Conservation (phyloP, 2,113 vertebrate species). For the Penelope pileata region DNA sequence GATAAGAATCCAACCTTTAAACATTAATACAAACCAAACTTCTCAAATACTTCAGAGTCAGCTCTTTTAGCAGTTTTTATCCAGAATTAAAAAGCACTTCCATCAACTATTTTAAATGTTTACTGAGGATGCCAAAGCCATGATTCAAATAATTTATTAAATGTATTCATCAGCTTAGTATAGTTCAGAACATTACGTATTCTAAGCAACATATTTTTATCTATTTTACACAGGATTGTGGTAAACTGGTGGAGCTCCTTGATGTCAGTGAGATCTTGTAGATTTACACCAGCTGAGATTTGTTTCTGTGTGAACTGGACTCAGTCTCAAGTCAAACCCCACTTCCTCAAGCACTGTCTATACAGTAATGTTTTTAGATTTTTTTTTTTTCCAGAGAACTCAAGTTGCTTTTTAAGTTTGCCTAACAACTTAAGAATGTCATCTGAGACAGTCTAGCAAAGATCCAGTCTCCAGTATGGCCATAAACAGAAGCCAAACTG, state of each 20-base stretch:
- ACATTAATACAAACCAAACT: conserved; percentile 35
- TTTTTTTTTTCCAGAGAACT: not conserved
- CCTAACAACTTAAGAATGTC: not conserved
- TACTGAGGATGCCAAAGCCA: not conserved
- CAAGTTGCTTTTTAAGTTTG: not conserved
- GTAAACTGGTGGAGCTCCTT: not conserved
- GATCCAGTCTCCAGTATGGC: not conserved
- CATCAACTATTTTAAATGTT: conserved; percentile 1
- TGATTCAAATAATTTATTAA: not conserved
- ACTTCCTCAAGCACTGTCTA: not conserved
- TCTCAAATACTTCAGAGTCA: conserved; percentile 54
- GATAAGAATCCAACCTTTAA: conserved; percentile 57
- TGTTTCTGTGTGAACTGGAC: not conserved
- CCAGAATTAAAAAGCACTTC: not conserved
- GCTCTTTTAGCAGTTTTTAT: conserved; percentile 26
- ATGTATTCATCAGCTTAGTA: not conserved
- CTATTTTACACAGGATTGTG: not conserved
- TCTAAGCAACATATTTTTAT: not conserved
- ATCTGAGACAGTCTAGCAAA: not conserved
- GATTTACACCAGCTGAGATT: not conserved
- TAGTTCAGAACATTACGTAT: not conserved
- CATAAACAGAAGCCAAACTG: not conserved
- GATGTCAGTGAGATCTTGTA: not conserved
- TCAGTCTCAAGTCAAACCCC: not conserved
- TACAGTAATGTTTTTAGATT: not conserved